Conservation (phyloP, 2,113 vertebrate species). For the Eubucco bourcierii region DNA sequence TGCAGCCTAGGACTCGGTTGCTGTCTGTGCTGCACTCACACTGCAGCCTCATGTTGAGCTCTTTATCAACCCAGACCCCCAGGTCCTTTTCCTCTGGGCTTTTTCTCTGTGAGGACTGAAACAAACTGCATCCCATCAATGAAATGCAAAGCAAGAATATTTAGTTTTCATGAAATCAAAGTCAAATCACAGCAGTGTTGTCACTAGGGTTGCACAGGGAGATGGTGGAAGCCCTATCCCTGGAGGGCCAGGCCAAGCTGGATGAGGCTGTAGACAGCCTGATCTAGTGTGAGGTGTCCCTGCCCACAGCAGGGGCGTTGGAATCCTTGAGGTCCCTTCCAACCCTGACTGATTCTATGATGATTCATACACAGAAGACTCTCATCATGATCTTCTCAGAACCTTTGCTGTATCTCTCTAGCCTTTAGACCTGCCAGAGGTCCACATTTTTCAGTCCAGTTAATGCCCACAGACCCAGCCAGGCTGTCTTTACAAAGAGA, state of each 20-base stretch:
- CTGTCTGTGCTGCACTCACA: too few species aligned
- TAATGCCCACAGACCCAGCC: fast-evolving
- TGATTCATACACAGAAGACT: fast-evolving
- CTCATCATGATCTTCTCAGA: background rate
- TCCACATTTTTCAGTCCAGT: fast-evolving
- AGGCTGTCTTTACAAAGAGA: background rate
- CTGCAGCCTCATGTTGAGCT: too few species aligned
- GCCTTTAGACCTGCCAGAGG: background rate
- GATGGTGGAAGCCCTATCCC: too few species aligned
- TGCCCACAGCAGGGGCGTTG: too few species aligned
- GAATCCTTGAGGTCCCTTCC: too few species aligned
- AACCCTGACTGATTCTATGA: background rate
- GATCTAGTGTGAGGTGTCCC: too few species aligned
- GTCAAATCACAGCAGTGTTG: fast-evolving
- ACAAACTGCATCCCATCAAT: fast-evolving
- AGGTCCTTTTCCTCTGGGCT: too few species aligned
- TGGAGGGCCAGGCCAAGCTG: too few species aligned
- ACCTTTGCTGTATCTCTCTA: background rate
- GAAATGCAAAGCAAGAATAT: fast-evolving
- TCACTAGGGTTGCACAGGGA: too few species aligned
- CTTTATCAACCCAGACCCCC: too few species aligned
- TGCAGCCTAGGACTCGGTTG: too few species aligned
- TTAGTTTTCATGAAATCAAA: background rate
- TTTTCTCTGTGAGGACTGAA: background rate
- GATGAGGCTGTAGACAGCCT: too few species aligned